These are phyloP conservation scores for Sebastes cheni DNA, from an alignment of 2,797 vertebrate genomes.

Conservation along the genomic window DNA sequence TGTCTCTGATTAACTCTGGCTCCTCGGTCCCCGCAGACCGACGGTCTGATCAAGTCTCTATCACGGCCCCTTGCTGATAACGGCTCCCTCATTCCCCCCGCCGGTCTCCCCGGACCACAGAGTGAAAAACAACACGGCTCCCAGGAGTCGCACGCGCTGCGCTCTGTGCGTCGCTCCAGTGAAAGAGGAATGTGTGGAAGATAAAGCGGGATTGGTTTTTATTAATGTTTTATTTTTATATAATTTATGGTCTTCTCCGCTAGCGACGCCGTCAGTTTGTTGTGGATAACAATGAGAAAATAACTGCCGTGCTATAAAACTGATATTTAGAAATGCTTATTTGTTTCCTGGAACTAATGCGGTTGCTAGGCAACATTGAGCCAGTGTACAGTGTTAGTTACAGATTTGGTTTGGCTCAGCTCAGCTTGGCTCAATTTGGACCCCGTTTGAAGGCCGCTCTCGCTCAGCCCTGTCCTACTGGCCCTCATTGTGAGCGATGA, in stretches of 20 bases:
- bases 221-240: slow-evolving; percentile 22
- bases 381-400: slow-evolving; percentile 57
- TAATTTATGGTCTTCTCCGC: slow-evolving; percentile 8
- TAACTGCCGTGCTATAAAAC: slow-evolving; percentile 21
- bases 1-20: slow-evolving; percentile 84
- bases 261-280: slow-evolving; percentile 12
- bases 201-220: slow-evolving; percentile 50
- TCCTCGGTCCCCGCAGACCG: slow-evolving; percentile 77
- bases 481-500: slow-evolving; percentile 48
- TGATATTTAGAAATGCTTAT: slow-evolving; percentile 45
- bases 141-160: slow-evolving; percentile 58
- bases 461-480: slow-evolving; percentile 52
- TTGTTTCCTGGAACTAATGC: slow-evolving; percentile 56
- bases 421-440: slow-evolving; percentile 60
- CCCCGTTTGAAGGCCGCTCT: slow-evolving; percentile 51
- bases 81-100: slow-evolving; percentile 69
- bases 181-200: slow-evolving; percentile 40
- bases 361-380: slow-evolving; percentile 64
- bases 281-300: slow-evolving; percentile 27
- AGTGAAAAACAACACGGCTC: slow-evolving; percentile 80
- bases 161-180: slow-evolving; percentile 29
- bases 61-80: slow-evolving; percentile 82
- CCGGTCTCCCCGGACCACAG: slow-evolving; percentile 68
- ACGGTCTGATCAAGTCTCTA: slow-evolving; percentile 80
- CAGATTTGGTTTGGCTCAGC: slow-evolving; percentile 60